These are phyloP conservation scores for Heteromyza rotundicornis DNA, from an alignment of 2,888 invertebrate species.

Conservation along the genomic window DNA sequence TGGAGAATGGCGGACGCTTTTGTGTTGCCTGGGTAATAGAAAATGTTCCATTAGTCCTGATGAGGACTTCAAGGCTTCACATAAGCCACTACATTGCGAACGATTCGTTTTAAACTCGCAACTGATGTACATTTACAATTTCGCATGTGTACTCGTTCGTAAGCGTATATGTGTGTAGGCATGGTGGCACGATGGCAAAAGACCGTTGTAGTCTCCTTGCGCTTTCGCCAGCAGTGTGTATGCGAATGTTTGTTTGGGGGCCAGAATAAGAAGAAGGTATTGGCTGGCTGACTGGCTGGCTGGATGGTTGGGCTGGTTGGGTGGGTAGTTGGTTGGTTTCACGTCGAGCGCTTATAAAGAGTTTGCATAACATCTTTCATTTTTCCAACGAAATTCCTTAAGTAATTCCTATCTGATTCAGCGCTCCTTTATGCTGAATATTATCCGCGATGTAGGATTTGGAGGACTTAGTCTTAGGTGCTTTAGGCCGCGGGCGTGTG, in stretches of 20 bases:
- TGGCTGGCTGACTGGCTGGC: no score
- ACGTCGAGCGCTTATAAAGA: constrained; percentile 15
- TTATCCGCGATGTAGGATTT: constrained; percentile 37
- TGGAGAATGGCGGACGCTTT: constrained; percentile 18
- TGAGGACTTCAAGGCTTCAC: constrained; percentile 34
- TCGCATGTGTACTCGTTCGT: constrained; percentile 17
- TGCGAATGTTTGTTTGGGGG: neutral
- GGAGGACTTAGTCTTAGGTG: constrained; percentile 41
- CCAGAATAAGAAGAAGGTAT: no score
- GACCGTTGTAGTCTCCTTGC: constrained; percentile 3
- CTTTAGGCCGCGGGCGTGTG: constrained; percentile 11
- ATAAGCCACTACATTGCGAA: constrained; percentile 21
- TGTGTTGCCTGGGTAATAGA: constrained; percentile 45
- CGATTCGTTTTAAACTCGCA: constrained; percentile 16
- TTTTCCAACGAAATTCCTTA: constrained; percentile 28
- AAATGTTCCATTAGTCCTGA: constrained; percentile 56
- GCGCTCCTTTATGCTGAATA: constrained; percentile 40
- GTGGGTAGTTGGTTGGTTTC: constrained; percentile 2
- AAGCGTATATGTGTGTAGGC: no score
- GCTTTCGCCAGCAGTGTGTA: no score
- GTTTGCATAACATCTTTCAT: constrained; percentile 30
- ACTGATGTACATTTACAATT: constrained; percentile 22
- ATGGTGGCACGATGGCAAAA: constrained; percentile 6
- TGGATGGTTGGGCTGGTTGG: no score
- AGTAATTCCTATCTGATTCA: constrained; percentile 43